Evolutionary conservation across 1,140 invertebrate species (phyloP), one percentile per base, ranked within the genome.

Genomic region (Cherax quadricarinatus): DNA sequence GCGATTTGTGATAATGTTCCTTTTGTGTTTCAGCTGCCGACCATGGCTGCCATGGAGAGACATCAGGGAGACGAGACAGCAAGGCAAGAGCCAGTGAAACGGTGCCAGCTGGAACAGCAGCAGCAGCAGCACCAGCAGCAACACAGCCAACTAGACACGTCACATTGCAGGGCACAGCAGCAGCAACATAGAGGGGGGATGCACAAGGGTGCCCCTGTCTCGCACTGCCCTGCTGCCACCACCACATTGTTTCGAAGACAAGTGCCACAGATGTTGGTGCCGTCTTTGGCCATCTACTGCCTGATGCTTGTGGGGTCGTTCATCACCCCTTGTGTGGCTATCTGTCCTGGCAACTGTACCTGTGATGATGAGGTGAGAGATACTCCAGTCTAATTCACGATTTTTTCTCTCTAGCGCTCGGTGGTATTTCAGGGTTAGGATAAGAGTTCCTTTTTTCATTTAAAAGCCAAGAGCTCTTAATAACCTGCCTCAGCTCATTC

Each of bases 261-360:
- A 60, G 18, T 82, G 78, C 62, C 84, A n/a, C 84, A 73, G 49
- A 51, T 73, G 51, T 2, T 73, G n/a, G 18, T 83, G 49, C 81
- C 88, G 18, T 21, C 81, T 41, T 30, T 90, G 53, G 81, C 81
- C 82, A 79, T 91, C 78, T 91, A 78, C 62, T 70, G 62, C 7
- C 84, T 91, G 21, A n/a, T 91, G 53, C 83, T 91, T 41, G 30
- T 86, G 75, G 90, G 66, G 16, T 86, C 78, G 18, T 51, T 91
- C 41, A 73, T 80, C n/a, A 79, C 73, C 18, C 78, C 84, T 14
- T 91, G 82, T n/a, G 75, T 12, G 4, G 90, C 90, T 60, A 80
- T 91, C 78, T 91, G 90, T 79, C 90, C 90, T 57, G 49, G 66
- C 49, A 87, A 86, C 62, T 91, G 90, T 86, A 87, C 84, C 51